Evolutionary conservation across 1,140 invertebrate genomes (phyloP), one percentile per base, ranked within the genome.

Genomic region (Uloborus diversus): DNA sequence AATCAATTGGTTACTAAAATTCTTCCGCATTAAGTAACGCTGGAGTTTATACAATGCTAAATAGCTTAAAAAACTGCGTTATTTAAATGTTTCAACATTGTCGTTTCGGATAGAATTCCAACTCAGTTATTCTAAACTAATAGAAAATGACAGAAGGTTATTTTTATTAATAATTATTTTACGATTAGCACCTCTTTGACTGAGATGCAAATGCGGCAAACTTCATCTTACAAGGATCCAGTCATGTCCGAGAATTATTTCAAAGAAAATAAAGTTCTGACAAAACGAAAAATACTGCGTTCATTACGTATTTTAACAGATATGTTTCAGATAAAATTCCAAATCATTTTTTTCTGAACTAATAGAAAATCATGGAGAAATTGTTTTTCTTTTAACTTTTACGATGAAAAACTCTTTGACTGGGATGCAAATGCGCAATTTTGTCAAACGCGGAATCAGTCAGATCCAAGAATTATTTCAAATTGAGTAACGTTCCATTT

Each of bases 121-220:
- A 70, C 32, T 70, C 68, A 69, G 65, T 51, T 69, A n/a, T 69
- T 69, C 47, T 70, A 23, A 27, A 51, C 68, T 70, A 70, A 70
- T 70, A 42, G 25, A 25, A 33, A 57, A 37, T 49, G 42, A 65
- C n/a, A 49, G 23, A 53, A 69, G 42, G 65, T 51, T 30, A 17
- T 2, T 4, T 68, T 30, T 25, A 49, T 27, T 35, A 42, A 42
- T n/a, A n/a, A n/a, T n/a, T 69, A 42, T 9, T 33, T 23, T n/a
- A 7, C n/a, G 28, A 32, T 61, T 11, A 20, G 23, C 53, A 61
- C 9, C 30, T 4, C 14, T 56, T 20, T 56, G 23, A 56, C 53
- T 17, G 13, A 27, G 2, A 11, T 25, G 20, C 53, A 25, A 9
- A n/a, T n/a, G n/a, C n/a, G n/a, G n/a, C n/a, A n/a, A n/a, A n/a